Evolutionary conservation across 1,140 invertebrate genomes (phyloP), one percentile per base, ranked within the genome.

Genomic region (Anadara kagoshimensis): DNA sequence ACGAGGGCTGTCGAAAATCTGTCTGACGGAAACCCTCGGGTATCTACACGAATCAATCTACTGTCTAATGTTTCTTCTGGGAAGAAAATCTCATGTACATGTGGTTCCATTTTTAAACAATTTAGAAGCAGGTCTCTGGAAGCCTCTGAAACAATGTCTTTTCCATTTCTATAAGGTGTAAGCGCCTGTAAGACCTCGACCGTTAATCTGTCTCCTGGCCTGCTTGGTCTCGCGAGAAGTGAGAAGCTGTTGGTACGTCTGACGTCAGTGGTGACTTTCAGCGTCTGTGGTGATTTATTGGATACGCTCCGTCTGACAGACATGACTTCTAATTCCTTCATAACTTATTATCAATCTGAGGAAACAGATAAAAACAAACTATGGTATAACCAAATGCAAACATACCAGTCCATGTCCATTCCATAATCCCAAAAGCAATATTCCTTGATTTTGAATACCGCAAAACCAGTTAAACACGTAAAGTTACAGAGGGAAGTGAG

Each of bases 31-130:
- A 85, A 85, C 11, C 75, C 73, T 59, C 78, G 36, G 1, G 71
- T 66, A 53, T 82, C 79, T 12, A 83, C 47, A 43, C 63, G 41
- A 16, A 78, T 69, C 20, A 76, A 67, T 47, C 71, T 58, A 2
- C 73, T 68, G 47, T 80, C 71, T 3, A 72, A 36, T 7, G 61
- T 68, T 20, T 75, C 70, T 16, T 71, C 57, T 7, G 78, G 75
- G 51, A 85, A 85, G 64, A 85, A 85, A 20, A 78, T 74, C 8
- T 77, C 73, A 58, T 81, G 81, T 24, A 83, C 72, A n/a, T 69
- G 62, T 11, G 74, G 58, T 58, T 85, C 78, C 53, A 75, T 74
- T 68, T 79, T 79, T 64, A 85, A 70, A 47, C 65, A 74, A 47
- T 78, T 77, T 7, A 85, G 22, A 8, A 85, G 72, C 11, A 83